Evolutionary conservation across 2,797 vertebrate genomes (phyloP), one percentile per base, ranked within the genome.

Genomic region (Sebastes matsubarae): DNA sequence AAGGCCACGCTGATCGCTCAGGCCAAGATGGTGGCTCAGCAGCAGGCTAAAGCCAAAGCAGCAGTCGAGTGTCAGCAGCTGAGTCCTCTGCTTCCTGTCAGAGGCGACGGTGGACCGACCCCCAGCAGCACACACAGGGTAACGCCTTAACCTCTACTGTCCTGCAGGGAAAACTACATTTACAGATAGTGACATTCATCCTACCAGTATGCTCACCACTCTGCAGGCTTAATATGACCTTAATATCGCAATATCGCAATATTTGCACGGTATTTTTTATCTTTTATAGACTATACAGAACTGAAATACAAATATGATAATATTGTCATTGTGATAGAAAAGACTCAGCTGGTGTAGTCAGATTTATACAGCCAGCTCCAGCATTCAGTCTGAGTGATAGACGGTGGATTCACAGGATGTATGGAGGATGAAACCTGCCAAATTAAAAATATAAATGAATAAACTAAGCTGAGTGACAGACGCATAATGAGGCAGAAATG

Each of bases 1-100:
- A 93, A 95, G 87, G 86, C 95, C 79, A 86, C 93, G 32, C 76
- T 94, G 73, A 77, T 94, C 6, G 91, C 93, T 46, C 91, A 94
- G 88, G 92, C 94, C 25, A 93, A 93, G 69, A 73, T 93, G 57
- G 42, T 85, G 57, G 81, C 91, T 14, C 93, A 89, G 80, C 93
- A 90, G 83, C 88, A 93, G 80, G 83, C 84, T 1, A 89, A 83
- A 34, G 68, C 61, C 50, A 90, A 83, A 68, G 14, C 70, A 3
- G 57, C 61, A 0, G 3, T 10, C 0, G 75, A 81, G 70, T 6
- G 34, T 1, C 71, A 24, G 42, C 89, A 68, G 57, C 71, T 7
- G 32, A 58, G 55, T 34, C 61, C 68, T 58, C 72, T 70, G 46
- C 68, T 79, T 30, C 77, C 82, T 6, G 72, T 60, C 57, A 38